Conservation (phyloP, 2,113 vertebrate species). For the Crypturellus undulatus region DNA sequence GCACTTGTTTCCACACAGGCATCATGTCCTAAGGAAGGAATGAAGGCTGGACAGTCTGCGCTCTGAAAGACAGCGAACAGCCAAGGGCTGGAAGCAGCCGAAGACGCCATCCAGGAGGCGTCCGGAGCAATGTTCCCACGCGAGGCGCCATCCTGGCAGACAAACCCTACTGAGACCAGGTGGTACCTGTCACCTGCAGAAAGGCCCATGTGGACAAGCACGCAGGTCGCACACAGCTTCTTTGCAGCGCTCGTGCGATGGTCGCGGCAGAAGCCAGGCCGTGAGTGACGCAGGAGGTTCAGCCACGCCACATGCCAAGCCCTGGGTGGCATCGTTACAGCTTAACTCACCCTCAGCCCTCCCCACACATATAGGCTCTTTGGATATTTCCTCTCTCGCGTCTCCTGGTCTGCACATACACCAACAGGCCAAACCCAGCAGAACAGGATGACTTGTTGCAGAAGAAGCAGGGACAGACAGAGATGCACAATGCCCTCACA, state of each 20-base stretch:
- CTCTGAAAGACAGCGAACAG: background rate
- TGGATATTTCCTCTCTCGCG: background rate
- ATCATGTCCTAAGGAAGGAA: background rate
- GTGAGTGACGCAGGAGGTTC: conserved; percentile 65
- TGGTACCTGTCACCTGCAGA: conserved; percentile 22
- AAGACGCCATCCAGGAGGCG: background rate
- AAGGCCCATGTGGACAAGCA: conserved; percentile 20
- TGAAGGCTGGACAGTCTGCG: background rate
- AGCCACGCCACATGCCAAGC: conserved; percentile 6
- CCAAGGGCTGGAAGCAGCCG: background rate
- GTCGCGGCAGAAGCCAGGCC: conserved; percentile 1
- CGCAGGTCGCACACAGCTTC: conserved; percentile 59
- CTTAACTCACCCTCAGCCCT: conserved; percentile 17
- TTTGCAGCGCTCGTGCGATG: conserved; percentile 49
- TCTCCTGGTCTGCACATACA: background rate
- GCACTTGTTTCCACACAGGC: background rate
- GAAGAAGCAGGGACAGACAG: background rate
- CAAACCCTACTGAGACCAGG: background rate
- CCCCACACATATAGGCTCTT: background rate
- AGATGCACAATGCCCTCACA: background rate
- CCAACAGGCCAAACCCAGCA: background rate
- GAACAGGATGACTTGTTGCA: background rate
- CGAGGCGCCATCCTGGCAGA: background rate
- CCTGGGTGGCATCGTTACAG: conserved; percentile 29
- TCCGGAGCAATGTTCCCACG: background rate